Conservation (phyloP, 2,797 vertebrate species). For the Dicrostonyx torquatus region DNA sequence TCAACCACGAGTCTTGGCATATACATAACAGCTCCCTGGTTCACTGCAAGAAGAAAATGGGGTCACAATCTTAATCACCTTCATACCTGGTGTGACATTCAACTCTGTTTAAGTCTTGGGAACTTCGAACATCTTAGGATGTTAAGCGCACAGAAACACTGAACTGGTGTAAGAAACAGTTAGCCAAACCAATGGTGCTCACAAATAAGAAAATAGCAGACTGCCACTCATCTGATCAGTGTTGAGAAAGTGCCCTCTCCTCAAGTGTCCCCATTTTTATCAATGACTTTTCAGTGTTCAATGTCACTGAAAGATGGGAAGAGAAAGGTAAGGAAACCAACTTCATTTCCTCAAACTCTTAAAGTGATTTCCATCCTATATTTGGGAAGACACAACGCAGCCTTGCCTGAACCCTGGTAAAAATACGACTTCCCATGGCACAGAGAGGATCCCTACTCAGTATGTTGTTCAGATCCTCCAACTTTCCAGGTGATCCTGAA, state of each 20-base stretch:
- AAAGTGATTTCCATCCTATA: background rate
- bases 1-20: background rate
- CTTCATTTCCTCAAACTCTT: background rate
- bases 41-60: background rate
- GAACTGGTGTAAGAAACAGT: background rate
- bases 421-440: background rate
- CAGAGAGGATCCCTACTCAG: background rate
- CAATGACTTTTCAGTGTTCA: background rate
- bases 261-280: background rate
- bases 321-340: background rate
- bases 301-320: background rate
- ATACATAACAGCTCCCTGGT: background rate
- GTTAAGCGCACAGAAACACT: background rate
- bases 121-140: slow-evolving; percentile 21
- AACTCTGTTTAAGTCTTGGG: background rate
- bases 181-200: background rate
- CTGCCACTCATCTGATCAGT: background rate
- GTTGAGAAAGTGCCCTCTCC: background rate
- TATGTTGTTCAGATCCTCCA: background rate
- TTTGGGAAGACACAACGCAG: background rate
- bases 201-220: background rate
- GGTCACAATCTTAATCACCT: background rate
- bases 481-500: background rate
- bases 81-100: background rate
- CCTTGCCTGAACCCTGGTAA: background rate